These are phyloP conservation scores for Sula dactylatra DNA, from an alignment of 2,113 vertebrate species.

Conservation along the genomic window DNA sequence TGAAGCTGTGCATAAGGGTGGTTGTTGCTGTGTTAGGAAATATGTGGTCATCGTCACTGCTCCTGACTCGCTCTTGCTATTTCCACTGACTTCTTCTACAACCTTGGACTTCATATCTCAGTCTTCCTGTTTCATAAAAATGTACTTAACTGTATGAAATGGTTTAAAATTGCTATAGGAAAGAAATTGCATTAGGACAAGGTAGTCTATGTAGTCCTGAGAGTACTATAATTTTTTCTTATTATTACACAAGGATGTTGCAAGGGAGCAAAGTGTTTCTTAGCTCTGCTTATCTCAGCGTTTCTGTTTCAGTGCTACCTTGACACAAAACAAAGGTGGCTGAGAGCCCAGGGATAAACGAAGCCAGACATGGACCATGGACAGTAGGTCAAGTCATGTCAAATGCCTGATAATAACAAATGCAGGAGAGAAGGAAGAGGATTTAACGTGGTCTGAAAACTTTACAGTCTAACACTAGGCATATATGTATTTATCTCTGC, in stretches of 20 bases:
- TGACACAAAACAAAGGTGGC: conserved; percentile 32
- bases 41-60: neutral
- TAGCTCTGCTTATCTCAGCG: neutral
- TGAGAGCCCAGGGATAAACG: neutral
- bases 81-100: neutral
- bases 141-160: neutral
- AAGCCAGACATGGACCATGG: neutral
- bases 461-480: neutral
- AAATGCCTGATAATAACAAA: neutral
- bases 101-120: neutral
- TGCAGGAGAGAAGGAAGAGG: neutral
- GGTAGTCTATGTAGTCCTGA: neutral
- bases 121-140: neutral
- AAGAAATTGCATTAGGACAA: neutral
- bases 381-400: neutral
- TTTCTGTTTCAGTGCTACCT: neutral
- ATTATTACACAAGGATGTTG: neutral
- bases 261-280: neutral
- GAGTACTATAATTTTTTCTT: neutral
- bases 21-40: neutral
- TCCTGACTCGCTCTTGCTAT: neutral
- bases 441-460: neutral
- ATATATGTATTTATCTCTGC: neutral
- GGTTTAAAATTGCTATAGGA: neutral
- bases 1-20: neutral